Base-by-base conservation (phyloP, 2,797 vertebrate species). In the Chromobotia macracanthus region DNA sequence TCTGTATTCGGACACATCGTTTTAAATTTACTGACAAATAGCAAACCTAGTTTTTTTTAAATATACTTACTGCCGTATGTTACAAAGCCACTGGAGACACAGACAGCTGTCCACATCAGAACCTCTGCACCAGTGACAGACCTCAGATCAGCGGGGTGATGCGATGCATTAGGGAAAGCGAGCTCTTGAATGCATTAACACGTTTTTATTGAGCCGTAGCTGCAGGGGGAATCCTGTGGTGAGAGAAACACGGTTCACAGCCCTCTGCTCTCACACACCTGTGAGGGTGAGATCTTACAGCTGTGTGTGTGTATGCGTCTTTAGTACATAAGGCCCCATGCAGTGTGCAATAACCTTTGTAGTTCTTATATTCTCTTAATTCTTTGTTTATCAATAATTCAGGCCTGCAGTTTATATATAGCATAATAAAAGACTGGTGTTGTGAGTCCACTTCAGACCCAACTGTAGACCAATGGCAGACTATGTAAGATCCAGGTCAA, bases 101-200 rank as follows among this genome's bases (percentile, higher is more conserved):
- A 31, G 28, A 65, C 77, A 79, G 68, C 77, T 72, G 60, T 72
- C 48, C 3, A 21, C 15, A 19, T 44, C 23, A 2, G 1, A 77
- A 60, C 50, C 64, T 2, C 23, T 58, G 21, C 65, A 19, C 53
- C 35, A 31, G 16, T 72, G 46, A 60, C 31, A 44, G 80, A 77
- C 68, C 77, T 79, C 60, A 38, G 21, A 72, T 56, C 73, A 64
- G 77, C 15, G 67, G 23, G 58, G 76, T 38, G 55, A 78, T 15
- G 8, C 31, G 18, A 4, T 3, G 48, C 15, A 18, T 15, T 15
- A 19, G 58, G 51, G 44, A 64, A 41, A 38, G 0, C 13, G 46
- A 44, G 41, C 4, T 28, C 16, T 38, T 23, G 76, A 71, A 63
- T 63, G 46, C 68, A 79, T 79, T 79, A 41, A 63, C 77, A 79